Percentiles rank a stretch among this genome's conserved stretches.
Evolutionary conservation across 2,113 vertebrate species (phyloP).

Genomic region (Prionailurus viverrinus): DNA sequence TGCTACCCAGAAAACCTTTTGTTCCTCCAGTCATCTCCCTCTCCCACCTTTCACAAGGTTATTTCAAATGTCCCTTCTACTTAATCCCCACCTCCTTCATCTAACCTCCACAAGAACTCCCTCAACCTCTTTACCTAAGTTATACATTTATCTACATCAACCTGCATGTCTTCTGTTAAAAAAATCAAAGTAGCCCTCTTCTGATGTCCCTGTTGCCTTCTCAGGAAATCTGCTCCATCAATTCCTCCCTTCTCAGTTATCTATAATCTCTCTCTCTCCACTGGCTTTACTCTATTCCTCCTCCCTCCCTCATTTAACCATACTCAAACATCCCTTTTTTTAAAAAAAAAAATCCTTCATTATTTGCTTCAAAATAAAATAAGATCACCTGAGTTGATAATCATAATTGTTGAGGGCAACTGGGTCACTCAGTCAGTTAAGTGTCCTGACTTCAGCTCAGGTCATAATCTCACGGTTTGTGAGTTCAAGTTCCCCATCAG

Average conservation of each 20-base stretch:
- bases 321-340: background rate
- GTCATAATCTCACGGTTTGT: too few relatives aligned
- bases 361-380: conserved; percentile 47
- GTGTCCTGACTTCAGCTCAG: too few relatives aligned
- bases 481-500: too few relatives aligned
- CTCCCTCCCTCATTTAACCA: background rate
- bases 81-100: background rate
- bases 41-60: background rate
- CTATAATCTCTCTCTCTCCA: background rate
- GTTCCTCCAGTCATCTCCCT: background rate
- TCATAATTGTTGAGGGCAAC: background rate
- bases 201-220: background rate
- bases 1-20: background rate
- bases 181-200: background rate
- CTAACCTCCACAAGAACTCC: background rate
- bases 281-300: background rate
- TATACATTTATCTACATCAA: background rate
- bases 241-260: background rate
- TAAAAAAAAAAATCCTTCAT: background rate
- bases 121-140: background rate
- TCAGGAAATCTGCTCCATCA: background rate
- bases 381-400: background rate
- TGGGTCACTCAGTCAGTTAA: too few relatives aligned
- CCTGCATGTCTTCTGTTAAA: background rate
- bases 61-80: background rate